These are phyloP conservation scores for Nematolebias whitei DNA, from an alignment of 2,113 vertebrate species.

Conservation along the genomic window DNA sequence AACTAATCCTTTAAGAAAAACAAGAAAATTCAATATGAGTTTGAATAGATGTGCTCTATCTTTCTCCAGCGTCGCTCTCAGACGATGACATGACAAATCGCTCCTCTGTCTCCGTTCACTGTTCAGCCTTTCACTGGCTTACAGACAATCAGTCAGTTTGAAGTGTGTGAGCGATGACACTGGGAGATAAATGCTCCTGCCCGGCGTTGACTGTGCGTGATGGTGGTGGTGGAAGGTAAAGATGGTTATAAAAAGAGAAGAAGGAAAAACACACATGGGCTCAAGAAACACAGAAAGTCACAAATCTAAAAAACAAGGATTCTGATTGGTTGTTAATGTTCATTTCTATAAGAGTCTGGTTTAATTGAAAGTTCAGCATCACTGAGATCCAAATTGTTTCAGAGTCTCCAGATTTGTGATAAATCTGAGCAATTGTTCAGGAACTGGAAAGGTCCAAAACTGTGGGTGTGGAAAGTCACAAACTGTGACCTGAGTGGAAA, in stretches of 20 bases:
- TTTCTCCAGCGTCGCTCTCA: constrained; percentile 18
- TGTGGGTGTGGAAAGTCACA: not conserved
- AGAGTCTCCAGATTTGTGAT: too few species aligned
- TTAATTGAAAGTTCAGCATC: not conserved
- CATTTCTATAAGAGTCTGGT: not conserved
- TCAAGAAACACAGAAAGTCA: not conserved
- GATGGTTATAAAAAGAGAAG: not conserved
- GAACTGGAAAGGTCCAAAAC: constrained; percentile 4
- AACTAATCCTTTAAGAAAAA: constrained; percentile 15
- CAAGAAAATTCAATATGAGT: constrained; percentile 3
- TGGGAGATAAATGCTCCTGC: constrained; percentile 12
- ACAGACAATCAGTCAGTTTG: constrained; percentile 52
- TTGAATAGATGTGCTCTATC: constrained; percentile 35
- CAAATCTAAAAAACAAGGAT: not conserved
- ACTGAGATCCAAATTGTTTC: too few species aligned
- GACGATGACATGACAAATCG: constrained; percentile 53
- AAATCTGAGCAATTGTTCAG: too few species aligned
- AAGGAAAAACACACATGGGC: not conserved
- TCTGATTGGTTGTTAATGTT: not conserved
- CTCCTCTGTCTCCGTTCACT: constrained; percentile 30
- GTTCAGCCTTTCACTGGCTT: constrained; percentile 25
- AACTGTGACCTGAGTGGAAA: constrained; percentile 33
- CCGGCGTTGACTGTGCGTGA: constrained; percentile 10
- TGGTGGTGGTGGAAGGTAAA: not conserved
- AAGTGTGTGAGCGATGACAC: constrained; percentile 25